phyloP scores from a whole-genome alignment of 2,888 invertebrate species.

The Drosophila anomalata region DNA sequence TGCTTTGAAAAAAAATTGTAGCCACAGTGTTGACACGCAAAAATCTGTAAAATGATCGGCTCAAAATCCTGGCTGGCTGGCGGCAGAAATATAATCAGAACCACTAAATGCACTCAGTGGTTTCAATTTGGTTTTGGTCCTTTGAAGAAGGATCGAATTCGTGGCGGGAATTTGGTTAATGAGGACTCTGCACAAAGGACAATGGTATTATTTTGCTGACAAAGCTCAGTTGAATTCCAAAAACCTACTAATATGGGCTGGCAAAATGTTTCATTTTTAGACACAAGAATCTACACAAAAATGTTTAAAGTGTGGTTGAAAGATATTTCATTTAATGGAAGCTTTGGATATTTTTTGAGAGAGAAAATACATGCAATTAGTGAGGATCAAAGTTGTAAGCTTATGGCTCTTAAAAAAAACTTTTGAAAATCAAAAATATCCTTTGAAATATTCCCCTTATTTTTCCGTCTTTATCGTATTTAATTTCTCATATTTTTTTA shows the following conservation, averaged over 20 bases:
- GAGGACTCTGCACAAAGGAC: background rate
- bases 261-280: too few relatives aligned
- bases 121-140: background rate
- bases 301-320: too few relatives aligned
- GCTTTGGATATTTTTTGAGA: background rate
- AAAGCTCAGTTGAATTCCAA: background rate
- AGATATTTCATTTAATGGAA: too few relatives aligned
- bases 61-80: background rate
- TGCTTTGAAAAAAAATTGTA: constrained; percentile 15
- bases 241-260: too few relatives aligned
- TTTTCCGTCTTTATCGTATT: background rate
- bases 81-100: constrained; percentile 14
- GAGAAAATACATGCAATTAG: background rate
- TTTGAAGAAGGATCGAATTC: constrained; percentile 7
- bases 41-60: constrained; percentile 58
- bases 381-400: background rate
- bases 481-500: background rate
- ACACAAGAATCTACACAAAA: too few relatives aligned
- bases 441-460: background rate
- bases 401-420: background rate
- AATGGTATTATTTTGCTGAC: background rate
- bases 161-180: background rate
- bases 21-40: constrained; percentile 52
- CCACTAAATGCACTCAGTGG: constrained; percentile 19
- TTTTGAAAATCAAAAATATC: background rate